These are phyloP conservation scores for Carduelis carduelis DNA, from an alignment of 2,797 vertebrate species.

Conservation along the genomic window DNA sequence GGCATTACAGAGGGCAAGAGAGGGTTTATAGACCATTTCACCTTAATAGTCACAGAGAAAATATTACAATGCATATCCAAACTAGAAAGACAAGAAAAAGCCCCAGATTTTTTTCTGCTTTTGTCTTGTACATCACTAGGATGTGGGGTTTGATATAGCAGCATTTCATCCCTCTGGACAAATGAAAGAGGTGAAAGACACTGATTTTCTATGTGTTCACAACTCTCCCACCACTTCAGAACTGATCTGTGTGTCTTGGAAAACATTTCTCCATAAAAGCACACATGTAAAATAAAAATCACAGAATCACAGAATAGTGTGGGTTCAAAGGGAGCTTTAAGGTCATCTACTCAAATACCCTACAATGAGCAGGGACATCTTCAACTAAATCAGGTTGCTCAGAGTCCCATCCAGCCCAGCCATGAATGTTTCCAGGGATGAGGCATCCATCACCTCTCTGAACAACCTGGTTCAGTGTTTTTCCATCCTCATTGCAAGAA, in stretches of 20 bases:
- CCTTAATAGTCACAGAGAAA: neutral
- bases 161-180: neutral
- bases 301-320: neutral
- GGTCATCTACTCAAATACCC: neutral
- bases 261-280: neutral
- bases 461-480: neutral
- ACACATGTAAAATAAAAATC: neutral
- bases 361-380: neutral
- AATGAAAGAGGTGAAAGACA: neutral
- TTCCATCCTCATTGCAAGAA: neutral
- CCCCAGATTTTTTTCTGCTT: neutral
- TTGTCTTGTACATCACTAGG: neutral
- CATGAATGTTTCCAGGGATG: neutral
- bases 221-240: neutral
- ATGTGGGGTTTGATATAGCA: neutral
- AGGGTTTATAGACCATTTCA: neutral
- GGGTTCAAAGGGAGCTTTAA: fast-evolving
- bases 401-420: neutral
- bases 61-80: neutral
- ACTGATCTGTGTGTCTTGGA: neutral
- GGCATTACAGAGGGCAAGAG: neutral
- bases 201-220: neutral
- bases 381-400: neutral
- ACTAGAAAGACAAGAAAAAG: neutral
- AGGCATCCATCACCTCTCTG: neutral